Evolutionary conservation across 1,140 invertebrate species (phyloP).

Genomic region (Saccostrea echinata): DNA sequence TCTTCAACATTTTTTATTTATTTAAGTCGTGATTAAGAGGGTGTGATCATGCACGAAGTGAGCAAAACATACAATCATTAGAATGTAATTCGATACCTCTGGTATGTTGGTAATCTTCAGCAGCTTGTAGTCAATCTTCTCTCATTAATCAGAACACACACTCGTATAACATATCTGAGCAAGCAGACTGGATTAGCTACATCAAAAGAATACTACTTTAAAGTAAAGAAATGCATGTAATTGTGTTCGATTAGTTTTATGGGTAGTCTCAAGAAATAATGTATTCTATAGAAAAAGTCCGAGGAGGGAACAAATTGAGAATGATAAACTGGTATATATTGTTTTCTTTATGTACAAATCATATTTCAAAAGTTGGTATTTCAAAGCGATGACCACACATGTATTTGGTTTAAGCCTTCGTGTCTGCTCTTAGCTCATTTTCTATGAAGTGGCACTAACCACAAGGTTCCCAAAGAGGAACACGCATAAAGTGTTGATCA

Average conservation of each 20-base stretch:
- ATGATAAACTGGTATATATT: not conserved
- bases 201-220: not conserved
- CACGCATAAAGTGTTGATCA: not conserved
- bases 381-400: not conserved
- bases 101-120: constrained; percentile 8
- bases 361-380: not conserved
- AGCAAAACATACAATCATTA: not conserved
- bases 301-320: not conserved
- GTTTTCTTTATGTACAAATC: not conserved
- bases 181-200: not conserved
- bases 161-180: not conserved
- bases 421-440: not conserved
- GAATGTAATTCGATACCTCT: not conserved
- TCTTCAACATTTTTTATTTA: not conserved
- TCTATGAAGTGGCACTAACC: not conserved
- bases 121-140: not conserved
- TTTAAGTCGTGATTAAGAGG: not conserved
- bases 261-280: not conserved
- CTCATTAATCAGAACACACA: constrained; percentile 31
- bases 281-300: not conserved
- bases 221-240: not conserved
- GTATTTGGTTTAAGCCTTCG: not conserved
- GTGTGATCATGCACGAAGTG: not conserved
- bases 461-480: not conserved
- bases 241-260: not conserved